Percentiles rank a stretch among this genome's conserved stretches.
phyloP scores from a whole-genome alignment of 2,113 vertebrate genomes.

The Callospermophilus lateralis region DNA sequence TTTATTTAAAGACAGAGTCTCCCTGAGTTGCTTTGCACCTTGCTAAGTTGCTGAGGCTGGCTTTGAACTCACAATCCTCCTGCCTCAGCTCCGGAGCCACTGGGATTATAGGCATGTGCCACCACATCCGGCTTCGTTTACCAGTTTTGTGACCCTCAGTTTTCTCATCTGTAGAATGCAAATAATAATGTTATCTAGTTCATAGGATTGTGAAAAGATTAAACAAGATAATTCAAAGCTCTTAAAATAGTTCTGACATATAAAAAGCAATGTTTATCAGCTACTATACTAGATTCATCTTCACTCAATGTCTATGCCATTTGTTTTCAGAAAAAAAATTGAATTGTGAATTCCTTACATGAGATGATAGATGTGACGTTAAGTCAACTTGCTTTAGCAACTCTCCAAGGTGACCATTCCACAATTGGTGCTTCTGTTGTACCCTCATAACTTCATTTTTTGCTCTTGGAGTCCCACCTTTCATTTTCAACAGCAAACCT shows the following conservation, averaged over 20 bases:
- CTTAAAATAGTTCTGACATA: background rate
- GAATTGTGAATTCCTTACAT: background rate
- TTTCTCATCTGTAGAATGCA: background rate
- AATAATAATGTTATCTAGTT: background rate
- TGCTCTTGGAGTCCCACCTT: background rate
- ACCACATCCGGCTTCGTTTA: too few relatives aligned
- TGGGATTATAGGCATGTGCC: too few relatives aligned
- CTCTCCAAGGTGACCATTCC: background rate
- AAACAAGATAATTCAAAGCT: constrained; percentile 8
- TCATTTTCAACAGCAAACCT: background rate
- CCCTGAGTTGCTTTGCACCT: too few relatives aligned
- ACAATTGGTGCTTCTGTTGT: background rate
- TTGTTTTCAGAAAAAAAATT: background rate
- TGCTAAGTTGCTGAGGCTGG: too few relatives aligned
- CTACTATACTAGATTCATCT: background rate
- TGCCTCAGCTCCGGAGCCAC: too few relatives aligned
- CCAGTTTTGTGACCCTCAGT: background rate
- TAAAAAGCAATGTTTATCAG: background rate
- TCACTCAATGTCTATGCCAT: background rate
- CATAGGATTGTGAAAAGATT: background rate
- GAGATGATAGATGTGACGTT: background rate
- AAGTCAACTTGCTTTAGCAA: background rate
- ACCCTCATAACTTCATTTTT: background rate
- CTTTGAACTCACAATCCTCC: too few relatives aligned
- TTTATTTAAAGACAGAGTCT: too few relatives aligned